These are phyloP conservation scores for Procambarus virginalis DNA, from an alignment of 1,140 invertebrate genomes.

Conservation along the genomic window DNA sequence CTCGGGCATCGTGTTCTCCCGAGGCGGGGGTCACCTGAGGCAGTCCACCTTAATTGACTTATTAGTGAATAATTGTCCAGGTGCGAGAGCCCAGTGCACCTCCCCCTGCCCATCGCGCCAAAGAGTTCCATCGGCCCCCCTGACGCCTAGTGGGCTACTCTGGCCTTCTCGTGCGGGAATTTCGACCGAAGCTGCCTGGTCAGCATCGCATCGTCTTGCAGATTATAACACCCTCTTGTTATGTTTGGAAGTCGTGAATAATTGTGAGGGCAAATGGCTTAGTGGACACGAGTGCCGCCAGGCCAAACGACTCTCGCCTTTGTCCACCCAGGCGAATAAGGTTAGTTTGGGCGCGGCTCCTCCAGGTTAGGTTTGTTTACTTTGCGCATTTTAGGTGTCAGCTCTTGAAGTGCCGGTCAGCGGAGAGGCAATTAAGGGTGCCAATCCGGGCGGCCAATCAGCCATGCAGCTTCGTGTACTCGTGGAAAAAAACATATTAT, in stretches of 20 bases:
- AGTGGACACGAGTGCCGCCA: neutral
- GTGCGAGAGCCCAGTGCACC: neutral
- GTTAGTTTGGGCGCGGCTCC: neutral
- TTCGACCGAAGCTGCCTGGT: neutral
- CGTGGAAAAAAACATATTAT: neutral
- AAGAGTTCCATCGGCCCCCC: neutral
- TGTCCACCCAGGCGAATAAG: neutral
- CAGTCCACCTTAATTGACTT: conserved; percentile 7
- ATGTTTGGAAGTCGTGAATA: conserved; percentile 2
- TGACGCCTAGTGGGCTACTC: neutral
- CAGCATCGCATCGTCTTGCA: neutral
- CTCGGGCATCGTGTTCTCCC: neutral
- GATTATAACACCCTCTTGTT: conserved; percentile 9
- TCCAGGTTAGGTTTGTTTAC: neutral
- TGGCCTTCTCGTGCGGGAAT: neutral
- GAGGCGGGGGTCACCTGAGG: neutral
- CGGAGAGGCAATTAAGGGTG: conserved; percentile 1
- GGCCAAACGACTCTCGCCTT: neutral
- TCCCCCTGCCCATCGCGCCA: neutral
- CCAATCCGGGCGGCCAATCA: neutral
- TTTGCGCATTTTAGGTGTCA: neutral
- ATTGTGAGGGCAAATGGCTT: neutral
- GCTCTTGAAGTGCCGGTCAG: neutral
- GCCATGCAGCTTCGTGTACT: neutral
- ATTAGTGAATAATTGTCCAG: conserved; percentile 11